Conservation (phyloP, 37 sponge, comb jelly and placozoan genomes). For the Geodia barretti region DNA sequence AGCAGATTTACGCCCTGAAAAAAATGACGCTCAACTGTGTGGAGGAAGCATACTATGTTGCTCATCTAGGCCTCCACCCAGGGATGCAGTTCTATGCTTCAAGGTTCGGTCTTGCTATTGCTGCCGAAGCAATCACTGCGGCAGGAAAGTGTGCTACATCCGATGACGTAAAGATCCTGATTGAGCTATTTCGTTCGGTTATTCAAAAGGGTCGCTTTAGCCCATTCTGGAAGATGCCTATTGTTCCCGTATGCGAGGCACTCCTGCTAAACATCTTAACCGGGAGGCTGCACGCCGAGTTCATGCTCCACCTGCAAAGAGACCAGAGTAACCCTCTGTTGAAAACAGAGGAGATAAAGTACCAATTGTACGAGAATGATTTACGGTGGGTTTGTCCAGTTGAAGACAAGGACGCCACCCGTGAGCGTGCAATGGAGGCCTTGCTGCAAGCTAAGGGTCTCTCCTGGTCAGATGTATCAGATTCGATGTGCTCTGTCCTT, state of each 20-base stretch:
- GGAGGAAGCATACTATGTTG: constrained; percentile 1
- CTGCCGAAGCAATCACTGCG: background rate
- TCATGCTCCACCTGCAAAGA: constrained; percentile 22
- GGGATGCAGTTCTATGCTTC: constrained; percentile 68
- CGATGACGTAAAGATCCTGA: constrained; percentile 29
- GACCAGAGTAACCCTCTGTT: background rate
- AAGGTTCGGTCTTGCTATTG: constrained; percentile 25
- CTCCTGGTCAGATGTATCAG: constrained; percentile 50
- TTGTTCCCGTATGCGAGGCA: constrained; percentile 65
- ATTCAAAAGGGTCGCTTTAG: constrained; percentile 35
- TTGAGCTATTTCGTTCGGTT: background rate
- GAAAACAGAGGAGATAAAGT: constrained; percentile 36
- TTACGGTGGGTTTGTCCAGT: constrained; percentile 18
- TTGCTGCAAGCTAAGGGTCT: constrained; percentile 49
- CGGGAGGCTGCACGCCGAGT: constrained; percentile 34
- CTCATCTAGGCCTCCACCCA: constrained; percentile 41
- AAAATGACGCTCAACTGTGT: constrained; percentile 4
- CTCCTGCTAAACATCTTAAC: constrained; percentile 44
- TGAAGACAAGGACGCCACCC: constrained; percentile 26
- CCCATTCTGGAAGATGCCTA: constrained; percentile 69
- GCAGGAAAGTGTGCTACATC: background rate
- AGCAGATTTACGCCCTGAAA: constrained; percentile 30
- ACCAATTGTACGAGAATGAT: constrained; percentile 80
- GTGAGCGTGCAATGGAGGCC: constrained; percentile 34
- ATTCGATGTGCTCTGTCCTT: constrained; percentile 35